Evolutionary conservation across 2,113 vertebrate species (phyloP), one percentile per base, ranked within the genome.

Genomic region (Drymodes brunneopygia): DNA sequence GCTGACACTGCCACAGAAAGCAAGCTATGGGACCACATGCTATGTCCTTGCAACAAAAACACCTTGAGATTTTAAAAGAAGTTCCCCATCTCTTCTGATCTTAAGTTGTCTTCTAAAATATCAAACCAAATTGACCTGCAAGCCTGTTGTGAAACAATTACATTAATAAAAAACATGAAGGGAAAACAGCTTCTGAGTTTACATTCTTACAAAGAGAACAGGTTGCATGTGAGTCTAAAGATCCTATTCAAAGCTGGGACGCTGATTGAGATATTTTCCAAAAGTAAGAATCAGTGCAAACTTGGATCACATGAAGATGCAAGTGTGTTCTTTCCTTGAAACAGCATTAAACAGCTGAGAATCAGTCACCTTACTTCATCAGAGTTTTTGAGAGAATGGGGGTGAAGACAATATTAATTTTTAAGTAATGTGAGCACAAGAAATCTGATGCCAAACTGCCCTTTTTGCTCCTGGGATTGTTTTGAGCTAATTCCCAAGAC

Each of bases 401-500:
- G 21, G 35, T 42, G 82, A 70, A 94, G 44, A 58, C 42, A 78
- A 36, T 95, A 87, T 51, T 86, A 91, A 90, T 92, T 92, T 86
- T 95, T 86, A 77, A 90, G 75, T 81, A 81, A 86, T 23, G 44
- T 62, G 54, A 95, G 58, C 81, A 71, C 17, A 67, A 86, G 85
- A 90, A 92, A 96, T 77, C 75, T 69, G 80, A 95, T 90, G 33
- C 88, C 69, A 74, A 90, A 35, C 18, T 81, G 69, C 88, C 67
- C 48, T 74, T 83, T 88, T 90, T 86, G 67, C 31, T 92, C 31
- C 75, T 71, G 22, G 72, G 81, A 86, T 88, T 88, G 16, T 78
- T 51, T 86, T 83, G 64, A 93, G 40, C 56, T 86, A 92, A 92
- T 90, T 94, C 92, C 60, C 90, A 90, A 81, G 71, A 40, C 57